phyloP scores from a whole-genome alignment of 2,113 vertebrate genomes.

The Macquaria australasica region DNA sequence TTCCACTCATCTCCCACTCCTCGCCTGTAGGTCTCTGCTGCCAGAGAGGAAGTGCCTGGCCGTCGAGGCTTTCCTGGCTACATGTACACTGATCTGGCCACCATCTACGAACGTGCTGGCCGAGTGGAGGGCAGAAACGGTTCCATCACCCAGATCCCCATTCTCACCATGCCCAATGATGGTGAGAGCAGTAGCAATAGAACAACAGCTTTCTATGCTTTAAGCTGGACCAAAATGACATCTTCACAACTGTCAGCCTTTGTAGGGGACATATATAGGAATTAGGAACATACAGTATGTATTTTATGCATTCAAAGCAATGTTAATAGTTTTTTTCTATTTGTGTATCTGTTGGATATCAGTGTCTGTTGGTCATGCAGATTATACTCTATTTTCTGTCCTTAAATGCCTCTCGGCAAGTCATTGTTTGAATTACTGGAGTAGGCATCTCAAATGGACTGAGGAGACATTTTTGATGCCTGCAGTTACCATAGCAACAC shows the following conservation, averaged over 20 bases:
- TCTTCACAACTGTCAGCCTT: not conserved
- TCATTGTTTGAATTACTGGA: conserved; percentile 13
- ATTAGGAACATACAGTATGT: not conserved
- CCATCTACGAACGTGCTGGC: conserved; percentile 85
- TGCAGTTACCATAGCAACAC: conserved; percentile 77
- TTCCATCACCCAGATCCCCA: conserved; percentile 89
- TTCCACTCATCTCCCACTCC: not conserved
- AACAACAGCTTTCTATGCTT: not conserved
- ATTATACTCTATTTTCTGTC: not conserved
- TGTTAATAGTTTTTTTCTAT: not conserved
- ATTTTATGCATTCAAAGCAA: not conserved
- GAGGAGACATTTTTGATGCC: conserved; percentile 56
- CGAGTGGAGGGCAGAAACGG: conserved; percentile 85
- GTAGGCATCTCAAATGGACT: conserved; percentile 23
- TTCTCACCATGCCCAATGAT: conserved; percentile 84
- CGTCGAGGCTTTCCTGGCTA: conserved; percentile 84
- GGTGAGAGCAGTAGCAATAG: conserved; percentile 55
- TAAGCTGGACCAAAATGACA: not conserved
- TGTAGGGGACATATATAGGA: not conserved
- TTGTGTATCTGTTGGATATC: not conserved
- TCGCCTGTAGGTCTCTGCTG: conserved; percentile 79
- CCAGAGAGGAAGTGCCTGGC: conserved; percentile 83
- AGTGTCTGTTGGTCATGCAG: not conserved
- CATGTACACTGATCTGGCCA: conserved; percentile 87
- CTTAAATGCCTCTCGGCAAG: not conserved